Evolutionary conservation across 2,113 vertebrate species (phyloP), one percentile per base, ranked within the genome.

Genomic region (Nycticorax nycticorax): DNA sequence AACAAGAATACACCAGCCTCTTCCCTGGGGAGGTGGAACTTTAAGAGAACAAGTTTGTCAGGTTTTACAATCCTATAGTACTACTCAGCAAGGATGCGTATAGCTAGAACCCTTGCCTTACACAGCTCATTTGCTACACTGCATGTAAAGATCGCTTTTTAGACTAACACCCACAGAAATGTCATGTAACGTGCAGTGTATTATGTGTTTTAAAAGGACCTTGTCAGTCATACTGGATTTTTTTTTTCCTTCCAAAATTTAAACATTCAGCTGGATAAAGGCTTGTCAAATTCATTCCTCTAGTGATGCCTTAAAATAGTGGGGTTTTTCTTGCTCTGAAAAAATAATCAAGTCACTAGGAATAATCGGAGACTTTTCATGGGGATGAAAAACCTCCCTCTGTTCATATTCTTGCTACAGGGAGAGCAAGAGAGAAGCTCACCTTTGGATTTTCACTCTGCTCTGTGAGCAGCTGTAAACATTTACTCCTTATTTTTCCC

Each of bases 171-270:
- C 94, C 81, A 89, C 89, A 1, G 77, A 93, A 91, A 55, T 62
- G 75, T 69, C 94, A 95, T 21, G 62, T 57, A 72, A 92, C 68
- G 91, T 92, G 97, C 92, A 91, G 80, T 4, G 1, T 78, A 41
- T 76, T 79, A 23, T 52, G 41, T 53, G 41, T 75, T 79, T 89
- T 53, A 91, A 95, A 93, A 96, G 89, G 92, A 93, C 84, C 53
- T 78, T 96, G 86, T 95, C 94, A 96, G 37, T 79, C 87, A 91
- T 37, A 19, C 1, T 19, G 71, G 66, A 52, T 23, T 50, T 47
- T 62, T 87, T 87, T 50, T 3, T 18, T 32, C 48, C 35, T 77
- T 92, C 84, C 69, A 73, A 37, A 76, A 93, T 87, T 92, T 78
- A 72, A 94, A n/a, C 43, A n/a, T 81, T 72, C 43, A 64, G 71